Evolutionary conservation across 2,113 vertebrate genomes (phyloP).

Genomic region (Laticauda colubrina): DNA sequence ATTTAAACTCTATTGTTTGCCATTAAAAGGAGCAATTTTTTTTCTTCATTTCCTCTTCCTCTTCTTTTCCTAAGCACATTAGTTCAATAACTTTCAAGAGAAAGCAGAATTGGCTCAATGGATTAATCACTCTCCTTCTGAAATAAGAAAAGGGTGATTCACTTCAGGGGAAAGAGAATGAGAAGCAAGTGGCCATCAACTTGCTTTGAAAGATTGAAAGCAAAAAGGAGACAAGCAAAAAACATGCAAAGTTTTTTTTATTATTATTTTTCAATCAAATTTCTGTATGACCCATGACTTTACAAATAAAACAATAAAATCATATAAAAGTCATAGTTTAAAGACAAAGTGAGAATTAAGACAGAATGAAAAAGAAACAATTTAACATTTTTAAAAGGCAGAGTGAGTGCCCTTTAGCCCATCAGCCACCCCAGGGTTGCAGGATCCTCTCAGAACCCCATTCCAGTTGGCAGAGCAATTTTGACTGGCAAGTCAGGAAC

Average conservation of each 20-base stretch:
- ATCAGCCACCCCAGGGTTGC: neutral
- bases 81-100: slow-evolving; percentile 50
- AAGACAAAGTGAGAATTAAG: neutral
- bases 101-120: slow-evolving; percentile 39
- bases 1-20: slow-evolving; percentile 64
- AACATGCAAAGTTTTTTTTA: neutral
- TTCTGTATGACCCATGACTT: neutral
- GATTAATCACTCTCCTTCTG: slow-evolving; percentile 59
- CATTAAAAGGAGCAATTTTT: slow-evolving; percentile 46
- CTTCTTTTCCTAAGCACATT: slow-evolving; percentile 47
- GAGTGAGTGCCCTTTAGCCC: neutral
- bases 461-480: neutral
- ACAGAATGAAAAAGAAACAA: neutral
- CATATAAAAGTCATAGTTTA: neutral
- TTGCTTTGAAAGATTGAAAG: slow-evolving; percentile 13
- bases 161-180: slow-evolving; percentile 34
- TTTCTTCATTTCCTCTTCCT: neutral
- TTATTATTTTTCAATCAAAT: neutral
- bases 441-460: neutral
- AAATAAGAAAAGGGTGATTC: slow-evolving; percentile 49
- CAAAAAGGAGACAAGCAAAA: neutral
- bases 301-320: neutral
- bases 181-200: neutral
- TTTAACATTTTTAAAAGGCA: neutral
- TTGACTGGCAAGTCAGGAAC: neutral